Evolutionary conservation across 1,140 invertebrate genomes (phyloP), one percentile per base, ranked within the genome.

Genomic region (Phymastichus coffea): DNA sequence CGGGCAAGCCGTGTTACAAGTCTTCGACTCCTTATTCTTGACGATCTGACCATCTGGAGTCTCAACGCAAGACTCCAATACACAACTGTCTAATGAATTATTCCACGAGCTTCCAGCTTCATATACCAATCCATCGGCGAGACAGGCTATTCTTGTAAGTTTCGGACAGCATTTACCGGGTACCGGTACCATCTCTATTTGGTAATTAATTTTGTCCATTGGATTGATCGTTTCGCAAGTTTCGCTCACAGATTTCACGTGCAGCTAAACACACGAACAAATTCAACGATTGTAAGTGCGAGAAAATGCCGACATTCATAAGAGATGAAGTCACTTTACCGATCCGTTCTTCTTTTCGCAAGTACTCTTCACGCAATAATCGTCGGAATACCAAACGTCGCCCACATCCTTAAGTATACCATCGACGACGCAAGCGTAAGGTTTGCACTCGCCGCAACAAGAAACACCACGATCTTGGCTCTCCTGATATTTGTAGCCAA

Each of bases 381-480:
- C 86, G 0, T 66, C 30, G 0, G 85, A 86, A 0, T 71, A 71
- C 86, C 86, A 88, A 37, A 73, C 69, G 3, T 80, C 75, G 1
- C 80, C 83, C n/a, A 85, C 69, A 4, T 74, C 57, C 35, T 80
- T 78, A 8, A 82, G 62, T 3, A 67, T 57, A 1, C 81, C 84
- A 46, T 83, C 77, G 10, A 84, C 73, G 1, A 87, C 78, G 66
- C 88, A 90, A 14, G 81, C 83, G 4, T 82, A 74, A 37, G 83
- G 81, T 26, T 81, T 61, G 66, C 88, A 90, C 22, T 80, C 73
- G 6, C 88, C 88, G 61, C 88, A 90, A 64, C 88, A 90, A 56
- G 80, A n/a, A n/a, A n/a, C n/a, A n/a, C 68, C 2, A 70, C 66
- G 12, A 76, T 78, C 14, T 66, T 71, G 23, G 71, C 28, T 0